These are phyloP conservation scores for Heteromyza rotundicornis DNA, from an alignment of 2,888 invertebrate species.

Conservation along the genomic window DNA sequence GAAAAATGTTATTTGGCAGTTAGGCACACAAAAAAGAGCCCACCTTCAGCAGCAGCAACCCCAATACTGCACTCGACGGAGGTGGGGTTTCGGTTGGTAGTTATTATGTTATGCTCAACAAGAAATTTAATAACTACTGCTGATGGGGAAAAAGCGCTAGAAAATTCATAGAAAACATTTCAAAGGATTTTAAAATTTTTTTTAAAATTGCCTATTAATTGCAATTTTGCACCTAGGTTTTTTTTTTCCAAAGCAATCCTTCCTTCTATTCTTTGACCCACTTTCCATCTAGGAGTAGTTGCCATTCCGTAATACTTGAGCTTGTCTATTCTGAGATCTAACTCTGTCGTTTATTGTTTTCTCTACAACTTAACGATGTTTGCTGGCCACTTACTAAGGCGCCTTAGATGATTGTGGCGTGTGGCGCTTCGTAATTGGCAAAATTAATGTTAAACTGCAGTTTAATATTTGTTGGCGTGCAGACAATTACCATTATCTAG, in stretches of 20 bases:
- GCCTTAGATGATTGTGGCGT: neutral
- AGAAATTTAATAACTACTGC: conserved; percentile 12
- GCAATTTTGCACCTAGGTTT: too few relatives aligned
- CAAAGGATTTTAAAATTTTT: too few relatives aligned
- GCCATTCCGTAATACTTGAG: too few relatives aligned
- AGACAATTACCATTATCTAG: too few relatives aligned
- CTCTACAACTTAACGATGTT: neutral
- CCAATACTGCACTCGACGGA: neutral
- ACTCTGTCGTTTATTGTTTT: neutral
- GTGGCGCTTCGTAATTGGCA: neutral
- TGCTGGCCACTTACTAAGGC: neutral
- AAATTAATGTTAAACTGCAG: neutral
- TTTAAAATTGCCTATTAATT: too few relatives aligned
- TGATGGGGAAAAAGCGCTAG: too few relatives aligned
- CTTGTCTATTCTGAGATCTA: neutral
- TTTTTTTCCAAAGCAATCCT: too few relatives aligned
- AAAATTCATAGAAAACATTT: too few relatives aligned
- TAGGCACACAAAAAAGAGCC: neutral
- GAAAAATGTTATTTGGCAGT: conserved; percentile 9
- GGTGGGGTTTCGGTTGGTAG: conserved; percentile 32
- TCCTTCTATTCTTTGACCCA: too few relatives aligned
- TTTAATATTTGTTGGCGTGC: too few relatives aligned
- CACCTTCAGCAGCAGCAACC: neutral
- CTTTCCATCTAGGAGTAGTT: too few relatives aligned
- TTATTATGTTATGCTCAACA: conserved; percentile 51